Percentiles rank a stretch among this genome's conserved stretches.
phyloP scores from a whole-genome alignment of 2,113 vertebrate species.

The Drymodes brunneopygia region DNA sequence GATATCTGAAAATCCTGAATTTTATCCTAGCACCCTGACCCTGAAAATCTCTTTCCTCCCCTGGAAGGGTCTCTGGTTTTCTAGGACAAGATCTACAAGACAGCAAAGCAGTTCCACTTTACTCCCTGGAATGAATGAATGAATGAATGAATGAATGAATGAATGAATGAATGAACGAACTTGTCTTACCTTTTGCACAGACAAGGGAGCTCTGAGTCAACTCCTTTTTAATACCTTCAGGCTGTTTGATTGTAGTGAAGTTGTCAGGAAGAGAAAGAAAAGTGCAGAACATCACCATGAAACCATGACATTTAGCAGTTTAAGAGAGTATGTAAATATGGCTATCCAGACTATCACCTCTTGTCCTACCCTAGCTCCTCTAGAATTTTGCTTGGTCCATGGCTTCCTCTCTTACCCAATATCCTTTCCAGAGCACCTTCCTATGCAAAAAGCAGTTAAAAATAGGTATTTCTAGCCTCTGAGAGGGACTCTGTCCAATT shows the following conservation, averaged over 20 bases:
- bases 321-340: not conserved
- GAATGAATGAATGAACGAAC: not conserved
- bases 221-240: slow-evolving; percentile 72
- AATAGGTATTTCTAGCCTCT: not conserved
- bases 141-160: not conserved
- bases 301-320: not conserved
- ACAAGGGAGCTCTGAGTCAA: slow-evolving; percentile 62
- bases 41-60: not conserved
- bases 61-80: not conserved
- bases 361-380: not conserved
- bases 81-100: not conserved
- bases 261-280: not conserved
- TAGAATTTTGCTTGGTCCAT: not conserved
- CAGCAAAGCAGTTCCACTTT: not conserved
- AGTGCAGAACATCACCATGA: not conserved
- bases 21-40: not conserved
- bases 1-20: not conserved
- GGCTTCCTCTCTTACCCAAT: not conserved
- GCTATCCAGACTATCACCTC: not conserved
- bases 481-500: not conserved
- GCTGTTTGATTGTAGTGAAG: slow-evolving; percentile 26
- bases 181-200: slow-evolving; percentile 68
- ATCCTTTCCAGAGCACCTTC: not conserved
- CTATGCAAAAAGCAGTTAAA: not conserved
- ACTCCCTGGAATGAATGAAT: not conserved